phyloP scores from a whole-genome alignment of 2,888 invertebrate species.

The Macropis europaea region DNA sequence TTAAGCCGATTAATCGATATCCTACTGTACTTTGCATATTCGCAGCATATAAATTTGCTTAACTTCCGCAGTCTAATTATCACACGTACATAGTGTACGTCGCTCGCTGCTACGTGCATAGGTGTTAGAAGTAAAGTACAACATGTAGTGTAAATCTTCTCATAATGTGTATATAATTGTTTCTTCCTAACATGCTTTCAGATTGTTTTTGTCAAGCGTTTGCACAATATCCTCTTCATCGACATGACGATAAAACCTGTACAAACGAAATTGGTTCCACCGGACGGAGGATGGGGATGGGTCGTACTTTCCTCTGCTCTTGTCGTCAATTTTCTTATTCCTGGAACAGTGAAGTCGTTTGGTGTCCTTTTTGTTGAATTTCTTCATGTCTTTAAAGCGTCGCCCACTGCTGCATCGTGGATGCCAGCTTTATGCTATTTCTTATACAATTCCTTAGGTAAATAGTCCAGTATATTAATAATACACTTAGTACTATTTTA shows the following conservation, averaged over 20 bases:
- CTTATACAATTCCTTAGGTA: conserved; percentile 92
- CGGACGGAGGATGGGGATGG: conserved; percentile 81
- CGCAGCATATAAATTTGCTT: too few relatives aligned
- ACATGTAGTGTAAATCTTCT: too few relatives aligned
- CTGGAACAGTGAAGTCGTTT: conserved; percentile 93
- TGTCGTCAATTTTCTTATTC: conserved; percentile 90
- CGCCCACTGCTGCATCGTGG: conserved; percentile 88
- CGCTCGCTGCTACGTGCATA: too few relatives aligned
- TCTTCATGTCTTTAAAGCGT: conserved; percentile 88
- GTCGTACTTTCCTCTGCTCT: conserved; percentile 82
- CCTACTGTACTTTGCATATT: too few relatives aligned
- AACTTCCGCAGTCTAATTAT: too few relatives aligned
- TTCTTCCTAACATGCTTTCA: conserved; percentile 31
- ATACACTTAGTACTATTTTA: too few relatives aligned
- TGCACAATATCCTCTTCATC: neutral
- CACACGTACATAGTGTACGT: too few relatives aligned
- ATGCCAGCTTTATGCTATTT: conserved; percentile 93
- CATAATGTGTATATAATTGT: neutral
- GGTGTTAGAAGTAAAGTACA: too few relatives aligned
- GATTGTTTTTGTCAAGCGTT: neutral
- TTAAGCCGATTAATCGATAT: too few relatives aligned
- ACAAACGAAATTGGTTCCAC: conserved; percentile 76
- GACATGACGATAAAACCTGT: conserved; percentile 54
- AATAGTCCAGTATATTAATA: conserved; percentile 67
- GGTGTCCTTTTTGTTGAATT: conserved; percentile 93